Conservation (phyloP, 2,797 vertebrate species). For the Urophycis tenuis region DNA sequence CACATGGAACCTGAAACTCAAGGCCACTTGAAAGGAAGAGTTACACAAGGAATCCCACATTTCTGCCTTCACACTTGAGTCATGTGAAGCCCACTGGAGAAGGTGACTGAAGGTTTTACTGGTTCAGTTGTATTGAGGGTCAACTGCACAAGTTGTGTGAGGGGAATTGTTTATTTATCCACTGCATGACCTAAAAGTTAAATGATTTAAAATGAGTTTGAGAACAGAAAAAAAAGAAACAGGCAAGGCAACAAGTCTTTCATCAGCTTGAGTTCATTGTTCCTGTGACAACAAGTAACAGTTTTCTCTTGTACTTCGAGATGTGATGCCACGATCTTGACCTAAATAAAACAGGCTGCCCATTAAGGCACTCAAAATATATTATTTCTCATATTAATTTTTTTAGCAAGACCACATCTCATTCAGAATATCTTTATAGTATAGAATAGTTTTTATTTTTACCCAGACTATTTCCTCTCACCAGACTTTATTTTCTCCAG, state of each 20-base stretch:
- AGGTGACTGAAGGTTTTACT: not conserved
- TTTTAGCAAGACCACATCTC: not conserved
- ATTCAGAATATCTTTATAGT: not conserved
- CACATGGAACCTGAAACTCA: slow-evolving; percentile 48
- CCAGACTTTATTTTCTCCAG: not conserved
- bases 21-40: slow-evolving; percentile 27
- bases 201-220: not conserved
- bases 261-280: not conserved
- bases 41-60: slow-evolving; percentile 32
- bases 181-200: not conserved
- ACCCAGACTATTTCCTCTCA: not conserved
- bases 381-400: not conserved
- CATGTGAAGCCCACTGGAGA: slow-evolving; percentile 27
- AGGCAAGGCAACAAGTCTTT: too few relatives aligned
- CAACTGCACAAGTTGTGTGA: not conserved
- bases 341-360: not conserved
- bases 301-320: not conserved
- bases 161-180: not conserved
- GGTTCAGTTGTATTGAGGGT: not conserved
- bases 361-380: not conserved
- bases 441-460: not conserved
- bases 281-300: not conserved
- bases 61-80: slow-evolving; percentile 28
- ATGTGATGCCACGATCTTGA: not conserved
- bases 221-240: not conserved